Percentiles rank a stretch among this genome's conserved stretches.
Conservation (phyloP, 2,113 vertebrate species). For the Triplophysa dalaica region DNA sequence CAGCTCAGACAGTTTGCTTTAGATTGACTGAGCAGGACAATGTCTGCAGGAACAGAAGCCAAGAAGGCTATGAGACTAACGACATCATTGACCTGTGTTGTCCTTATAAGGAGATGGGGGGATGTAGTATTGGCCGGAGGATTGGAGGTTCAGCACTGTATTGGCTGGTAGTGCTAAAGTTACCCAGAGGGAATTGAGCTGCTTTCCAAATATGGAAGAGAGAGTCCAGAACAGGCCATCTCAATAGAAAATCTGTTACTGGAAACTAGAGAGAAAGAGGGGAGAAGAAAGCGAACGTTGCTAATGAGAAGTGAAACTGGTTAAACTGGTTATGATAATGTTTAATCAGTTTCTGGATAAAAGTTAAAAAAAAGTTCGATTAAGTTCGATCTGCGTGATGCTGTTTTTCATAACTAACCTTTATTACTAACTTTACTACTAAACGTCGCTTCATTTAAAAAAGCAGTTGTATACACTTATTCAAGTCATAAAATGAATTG, state of each 20-base stretch:
- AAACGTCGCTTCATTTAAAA: no score
- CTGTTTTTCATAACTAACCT: no score
- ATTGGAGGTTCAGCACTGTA: constrained; percentile 70
- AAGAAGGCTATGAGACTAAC: constrained; percentile 57
- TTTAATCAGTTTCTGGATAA: not conserved
- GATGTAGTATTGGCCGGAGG: constrained; percentile 73
- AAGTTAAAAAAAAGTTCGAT: no score
- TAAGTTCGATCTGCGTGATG: no score
- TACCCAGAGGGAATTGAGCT: constrained; percentile 84
- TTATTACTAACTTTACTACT: no score
- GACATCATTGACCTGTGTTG: constrained; percentile 71
- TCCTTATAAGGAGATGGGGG: constrained; percentile 90
- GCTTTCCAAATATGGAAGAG: constrained; percentile 92
- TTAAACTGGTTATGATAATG: not conserved
- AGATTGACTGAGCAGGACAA: constrained; percentile 2
- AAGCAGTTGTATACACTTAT: no score
- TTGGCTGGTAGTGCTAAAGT: constrained; percentile 75
- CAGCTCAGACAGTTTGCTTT: constrained; percentile 20
- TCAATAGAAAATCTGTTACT: not conserved
- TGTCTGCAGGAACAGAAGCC: constrained; percentile 52
- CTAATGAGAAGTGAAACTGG: constrained; percentile 34
- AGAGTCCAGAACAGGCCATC: constrained; percentile 66
- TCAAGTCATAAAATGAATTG: no score
- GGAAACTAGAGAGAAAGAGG: not conserved
- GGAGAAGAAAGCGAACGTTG: not conserved